Evolutionary conservation across 1,140 invertebrate species (phyloP), one percentile per base, ranked within the genome.

Genomic region (Drosophila orosa): DNA sequence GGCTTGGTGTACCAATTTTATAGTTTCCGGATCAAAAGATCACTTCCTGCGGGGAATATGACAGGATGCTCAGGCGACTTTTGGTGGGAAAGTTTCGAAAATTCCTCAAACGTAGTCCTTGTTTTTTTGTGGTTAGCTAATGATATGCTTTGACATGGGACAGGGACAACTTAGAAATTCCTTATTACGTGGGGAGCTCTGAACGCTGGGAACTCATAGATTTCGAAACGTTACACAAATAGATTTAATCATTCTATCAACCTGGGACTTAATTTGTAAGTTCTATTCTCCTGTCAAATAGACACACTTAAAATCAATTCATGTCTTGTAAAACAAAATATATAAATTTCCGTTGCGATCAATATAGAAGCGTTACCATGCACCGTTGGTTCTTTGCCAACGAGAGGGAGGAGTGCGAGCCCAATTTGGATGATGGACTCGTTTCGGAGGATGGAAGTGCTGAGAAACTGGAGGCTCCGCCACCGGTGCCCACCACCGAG

Each of bases 21-120:
- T 85, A 75, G 89, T 90, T 91, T 91, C 87, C 87, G 89, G 89
- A 91, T 91, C 89, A 90, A 91, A 89, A 89, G 89, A 91, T 90
- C 87, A 89, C 29, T 82, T 91, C 89, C 89, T 91, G 87, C 68
- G 57, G 62, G 74, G 22, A 75, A 78, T 80, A 74, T 90, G 78
- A 75, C 89, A 85, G 89, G 89, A 90, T 90, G 81, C 85, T 85
- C 60, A 39, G 44, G 8, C 57, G 74, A 59, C 66, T 55, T 54
- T 74, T 65, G 78, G 73, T 87, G 85, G 82, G 77, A 82, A 62
- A 90, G 72, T 76, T 68, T 52, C 13, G 17, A 31, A 37, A 44
- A 24, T 44, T 35, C n/a, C 33, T 17, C 7, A 35, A 22, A 24
- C 10, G 15, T 24, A 19, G 29, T 66, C 66, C 55, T 56, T 17